These are phyloP conservation scores for Dichetophora obliterata DNA, from an alignment of 2,888 invertebrate species.

Conservation along the genomic window DNA sequence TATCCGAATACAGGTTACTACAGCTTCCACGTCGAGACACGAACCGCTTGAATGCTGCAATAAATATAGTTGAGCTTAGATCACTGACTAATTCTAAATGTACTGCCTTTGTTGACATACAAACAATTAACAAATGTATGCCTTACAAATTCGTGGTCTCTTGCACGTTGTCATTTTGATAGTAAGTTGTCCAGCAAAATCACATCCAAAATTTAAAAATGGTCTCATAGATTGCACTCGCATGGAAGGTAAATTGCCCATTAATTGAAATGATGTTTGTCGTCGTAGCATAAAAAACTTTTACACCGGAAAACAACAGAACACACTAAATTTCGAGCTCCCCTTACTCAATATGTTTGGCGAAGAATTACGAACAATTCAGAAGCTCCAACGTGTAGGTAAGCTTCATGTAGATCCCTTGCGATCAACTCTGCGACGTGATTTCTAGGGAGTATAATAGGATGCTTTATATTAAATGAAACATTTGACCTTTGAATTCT, in stretches of 20 bases:
- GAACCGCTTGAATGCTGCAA: constrained; percentile 43
- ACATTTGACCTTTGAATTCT: constrained; percentile 37
- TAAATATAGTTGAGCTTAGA: too few relatives aligned
- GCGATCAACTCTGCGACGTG: constrained; percentile 34
- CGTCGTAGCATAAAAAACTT: constrained; percentile 31
- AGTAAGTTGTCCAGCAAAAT: constrained; percentile 4
- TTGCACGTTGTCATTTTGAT: constrained; percentile 13
- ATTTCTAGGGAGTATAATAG: constrained; percentile 41
- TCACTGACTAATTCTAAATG: too few relatives aligned
- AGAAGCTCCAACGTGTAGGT: constrained; percentile 42
- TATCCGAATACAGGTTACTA: constrained; percentile 43
- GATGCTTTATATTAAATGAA: constrained; percentile 33
- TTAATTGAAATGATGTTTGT: constrained; percentile 29
- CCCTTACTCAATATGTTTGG: constrained; percentile 45
- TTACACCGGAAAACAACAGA: constrained; percentile 27
- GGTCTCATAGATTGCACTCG: constrained; percentile 33
- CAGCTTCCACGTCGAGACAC: constrained; percentile 42
- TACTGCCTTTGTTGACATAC: too few relatives aligned
- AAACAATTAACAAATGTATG: too few relatives aligned
- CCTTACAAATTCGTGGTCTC: too few relatives aligned
- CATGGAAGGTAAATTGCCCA: constrained; percentile 36
- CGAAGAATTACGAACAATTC: constrained; percentile 45
- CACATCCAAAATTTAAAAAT: constrained; percentile 33
- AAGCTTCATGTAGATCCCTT: constrained; percentile 24
- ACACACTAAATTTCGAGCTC: constrained; percentile 43